Base-by-base conservation (phyloP, 2,113 vertebrate species). In the Chlamydotis undulata region DNA sequence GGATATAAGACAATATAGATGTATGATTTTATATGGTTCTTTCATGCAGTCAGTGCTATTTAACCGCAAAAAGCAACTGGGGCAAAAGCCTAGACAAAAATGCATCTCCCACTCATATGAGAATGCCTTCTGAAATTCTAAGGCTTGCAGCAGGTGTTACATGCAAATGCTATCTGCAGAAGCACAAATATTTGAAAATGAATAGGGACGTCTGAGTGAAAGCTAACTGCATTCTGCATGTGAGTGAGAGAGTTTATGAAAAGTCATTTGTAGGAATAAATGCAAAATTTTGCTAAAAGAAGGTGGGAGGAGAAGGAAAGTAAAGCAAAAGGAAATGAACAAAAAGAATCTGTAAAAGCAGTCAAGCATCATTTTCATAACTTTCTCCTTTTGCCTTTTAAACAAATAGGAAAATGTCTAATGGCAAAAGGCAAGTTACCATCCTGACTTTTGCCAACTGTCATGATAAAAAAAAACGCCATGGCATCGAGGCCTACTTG, bases 141-240 rank as follows among this genome's bases (percentile, higher is more conserved):
- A 85, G 91, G 53, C 85, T 95, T 93, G 69, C 45, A 95, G 94
- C 95, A 97, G 94, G 87, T 97, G 91, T 43, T 89, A 71, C 77
- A 91, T 91, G 81, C 78, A 96, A 97, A 92, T 92, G 53, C 15
- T 95, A 70, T 90, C 70, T 85, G 37, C 59, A 93, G 71, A 97
- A 94, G 73, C 43, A 59, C 85, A 95, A 96, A 93, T 97, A 95
- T 94, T 95, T 95, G 81, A 92, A 89, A 86, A 88, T 90, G 90
- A 96, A 96, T 96, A 96, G 69, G 50, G 49, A 75, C 85, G 33
- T 43, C 59, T 43, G 57, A 96, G 70, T 35, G 59, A 91, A 94
- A 94, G 59, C 56, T 67, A 80, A 91, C 26, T 56, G 50, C 47
- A 63, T 90, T 87, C 84, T 33, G 13, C 23, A 28, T 69, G n/a